Conservation (phyloP, 2,888 invertebrate genomes). For the Philhelius pedissequus region DNA sequence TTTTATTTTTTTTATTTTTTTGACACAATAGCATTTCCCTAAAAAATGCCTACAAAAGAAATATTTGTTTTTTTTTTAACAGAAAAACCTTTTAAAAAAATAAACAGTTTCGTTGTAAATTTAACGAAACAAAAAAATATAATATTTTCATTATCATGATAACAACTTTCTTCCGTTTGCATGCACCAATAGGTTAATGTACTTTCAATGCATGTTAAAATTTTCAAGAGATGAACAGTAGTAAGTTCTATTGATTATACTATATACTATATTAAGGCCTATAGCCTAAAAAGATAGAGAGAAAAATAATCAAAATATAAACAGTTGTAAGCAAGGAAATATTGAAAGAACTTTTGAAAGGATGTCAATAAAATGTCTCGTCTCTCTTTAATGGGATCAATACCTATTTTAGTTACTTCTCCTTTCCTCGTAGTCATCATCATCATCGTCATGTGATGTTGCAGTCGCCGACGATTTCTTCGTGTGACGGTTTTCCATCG, state of each 20-base stretch:
- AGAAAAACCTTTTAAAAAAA: background rate
- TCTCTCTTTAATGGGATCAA: conserved; percentile 16
- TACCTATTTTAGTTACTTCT: conserved; percentile 72
- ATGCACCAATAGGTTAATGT: background rate
- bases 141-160: background rate
- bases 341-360: conserved; percentile 46
- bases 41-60: background rate
- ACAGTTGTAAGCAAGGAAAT: conserved; percentile 49
- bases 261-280: conserved; percentile 26
- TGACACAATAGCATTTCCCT: background rate
- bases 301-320: conserved; percentile 23
- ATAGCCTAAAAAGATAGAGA: conserved; percentile 32
- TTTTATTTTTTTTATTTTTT: conserved; percentile 3
- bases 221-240: conserved; percentile 1
- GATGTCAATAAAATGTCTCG: conserved; percentile 52
- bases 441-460: conserved; percentile 45
- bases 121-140: background rate
- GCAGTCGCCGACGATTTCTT: conserved; percentile 33
- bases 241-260: conserved; percentile 4
- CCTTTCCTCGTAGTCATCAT: conserved; percentile 69
- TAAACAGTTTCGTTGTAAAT: background rate
- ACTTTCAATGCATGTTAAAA: background rate
- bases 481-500: background rate
- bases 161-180: background rate
- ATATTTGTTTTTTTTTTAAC: background rate